Evolutionary conservation across 92 coral and sea anemone species (phyloP).

Genomic region (Epizoanthus ramosus): DNA sequence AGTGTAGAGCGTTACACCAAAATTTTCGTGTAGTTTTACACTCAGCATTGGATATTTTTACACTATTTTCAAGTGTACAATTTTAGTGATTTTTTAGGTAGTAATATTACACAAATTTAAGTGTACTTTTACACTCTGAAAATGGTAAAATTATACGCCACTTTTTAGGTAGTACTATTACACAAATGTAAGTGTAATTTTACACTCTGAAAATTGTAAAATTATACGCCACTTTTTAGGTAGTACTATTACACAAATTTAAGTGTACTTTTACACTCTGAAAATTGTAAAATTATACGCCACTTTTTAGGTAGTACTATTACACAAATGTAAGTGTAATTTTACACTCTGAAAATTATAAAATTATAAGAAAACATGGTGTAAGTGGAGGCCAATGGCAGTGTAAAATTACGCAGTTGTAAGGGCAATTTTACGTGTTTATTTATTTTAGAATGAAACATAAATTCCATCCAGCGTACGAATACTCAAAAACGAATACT

Average conservation of each 20-base stretch:
- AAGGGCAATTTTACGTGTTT: background rate
- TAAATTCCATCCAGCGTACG: too few species aligned
- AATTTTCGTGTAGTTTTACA: background rate
- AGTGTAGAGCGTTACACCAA: background rate
- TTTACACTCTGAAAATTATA: background rate
- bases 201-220: too few species aligned
- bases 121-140: background rate
- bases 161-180: background rate
- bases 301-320: too few species aligned
- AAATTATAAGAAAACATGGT: too few species aligned
- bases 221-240: too few species aligned
- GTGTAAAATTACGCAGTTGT: too few species aligned
- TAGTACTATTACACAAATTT: too few species aligned
- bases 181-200: background rate
- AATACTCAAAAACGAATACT: too few species aligned
- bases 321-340: too few species aligned
- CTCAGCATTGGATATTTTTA: background rate
- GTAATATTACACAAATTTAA: background rate
- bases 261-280: background rate
- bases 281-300: background rate
- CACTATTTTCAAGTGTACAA: background rate
- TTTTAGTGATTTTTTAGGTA: background rate
- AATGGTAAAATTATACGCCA: background rate
- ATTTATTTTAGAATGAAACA: too few species aligned
- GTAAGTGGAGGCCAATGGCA: too few species aligned